These are phyloP conservation scores for Sorex araneus DNA, from an alignment of 2,113 vertebrate genomes.

Conservation along the genomic window DNA sequence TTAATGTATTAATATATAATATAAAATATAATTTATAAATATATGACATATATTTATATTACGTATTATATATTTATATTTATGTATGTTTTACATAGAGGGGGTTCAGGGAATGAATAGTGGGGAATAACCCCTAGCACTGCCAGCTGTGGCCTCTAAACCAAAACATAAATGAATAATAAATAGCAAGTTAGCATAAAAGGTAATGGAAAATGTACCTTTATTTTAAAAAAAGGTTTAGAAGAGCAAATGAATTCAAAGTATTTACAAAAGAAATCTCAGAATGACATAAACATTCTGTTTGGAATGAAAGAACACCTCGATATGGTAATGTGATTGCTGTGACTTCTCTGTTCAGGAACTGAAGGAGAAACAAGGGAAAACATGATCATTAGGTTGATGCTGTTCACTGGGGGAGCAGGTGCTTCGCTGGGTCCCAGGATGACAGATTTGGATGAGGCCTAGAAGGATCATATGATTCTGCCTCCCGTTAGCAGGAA, in stretches of 20 bases:
- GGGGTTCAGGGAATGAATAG: no score
- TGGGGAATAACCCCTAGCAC: no score
- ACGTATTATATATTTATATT: no score
- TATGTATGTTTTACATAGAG: no score
- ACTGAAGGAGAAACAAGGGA: conserved; percentile 7
- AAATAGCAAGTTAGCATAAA: not conserved
- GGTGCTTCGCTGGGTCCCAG: not conserved
- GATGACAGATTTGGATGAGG: not conserved
- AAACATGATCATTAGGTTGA: not conserved
- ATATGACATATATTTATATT: no score
- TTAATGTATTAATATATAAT: not conserved
- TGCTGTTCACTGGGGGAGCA: not conserved
- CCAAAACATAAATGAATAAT: no score
- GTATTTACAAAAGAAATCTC: conserved; percentile 19
- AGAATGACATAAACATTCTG: conserved; percentile 14
- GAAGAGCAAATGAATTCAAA: conserved; percentile 55
- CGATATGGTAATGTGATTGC: not conserved
- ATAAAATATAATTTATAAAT: not conserved
- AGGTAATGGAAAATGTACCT: not conserved
- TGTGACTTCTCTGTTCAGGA: conserved; percentile 15
- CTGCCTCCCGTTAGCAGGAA: not conserved
- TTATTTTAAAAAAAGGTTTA: not conserved
- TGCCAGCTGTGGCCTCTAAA: no score
- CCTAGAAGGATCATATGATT: not conserved
- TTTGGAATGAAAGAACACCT: not conserved